phyloP scores from a whole-genome alignment of 2,113 vertebrate species.

The Halcyon senegalensis region DNA sequence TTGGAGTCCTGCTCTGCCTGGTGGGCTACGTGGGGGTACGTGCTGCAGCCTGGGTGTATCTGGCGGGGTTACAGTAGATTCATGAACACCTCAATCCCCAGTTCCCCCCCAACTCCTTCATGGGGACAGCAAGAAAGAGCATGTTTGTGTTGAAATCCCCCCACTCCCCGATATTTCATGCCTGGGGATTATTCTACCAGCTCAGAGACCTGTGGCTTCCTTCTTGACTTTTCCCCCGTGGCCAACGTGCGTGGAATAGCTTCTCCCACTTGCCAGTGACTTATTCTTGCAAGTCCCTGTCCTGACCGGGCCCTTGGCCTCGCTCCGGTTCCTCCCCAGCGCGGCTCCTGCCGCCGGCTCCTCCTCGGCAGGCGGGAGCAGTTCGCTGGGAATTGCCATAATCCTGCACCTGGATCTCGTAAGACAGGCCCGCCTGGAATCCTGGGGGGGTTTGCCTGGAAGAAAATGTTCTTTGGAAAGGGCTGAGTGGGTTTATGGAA shows the following conservation, averaged over 20 bases:
- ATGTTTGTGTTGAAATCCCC: fast-evolving
- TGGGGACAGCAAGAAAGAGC: not conserved
- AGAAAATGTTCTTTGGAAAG: no score
- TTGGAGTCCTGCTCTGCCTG: fast-evolving
- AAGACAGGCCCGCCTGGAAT: no score
- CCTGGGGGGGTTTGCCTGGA: no score
- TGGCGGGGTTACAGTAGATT: fast-evolving
- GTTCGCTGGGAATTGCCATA: no score
- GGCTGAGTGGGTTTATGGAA: no score
- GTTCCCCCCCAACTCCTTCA: not conserved
- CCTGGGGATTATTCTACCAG: not conserved
- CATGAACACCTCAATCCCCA: fast-evolving
- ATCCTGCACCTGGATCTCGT: no score
- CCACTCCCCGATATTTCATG: fast-evolving
- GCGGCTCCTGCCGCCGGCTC: no score
- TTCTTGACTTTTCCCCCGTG: not conserved
- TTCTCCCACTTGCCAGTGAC: not conserved
- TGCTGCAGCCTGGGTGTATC: fast-evolving
- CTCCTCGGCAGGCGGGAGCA: no score
- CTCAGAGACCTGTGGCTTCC: not conserved
- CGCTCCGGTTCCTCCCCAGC: no score
- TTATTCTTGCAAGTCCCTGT: no score
- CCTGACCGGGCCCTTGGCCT: no score
- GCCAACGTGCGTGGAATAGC: fast-evolving
- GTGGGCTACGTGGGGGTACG: fast-evolving